phyloP scores from a whole-genome alignment of 1,140 invertebrate species.

The Anastrepha obliqua region DNA sequence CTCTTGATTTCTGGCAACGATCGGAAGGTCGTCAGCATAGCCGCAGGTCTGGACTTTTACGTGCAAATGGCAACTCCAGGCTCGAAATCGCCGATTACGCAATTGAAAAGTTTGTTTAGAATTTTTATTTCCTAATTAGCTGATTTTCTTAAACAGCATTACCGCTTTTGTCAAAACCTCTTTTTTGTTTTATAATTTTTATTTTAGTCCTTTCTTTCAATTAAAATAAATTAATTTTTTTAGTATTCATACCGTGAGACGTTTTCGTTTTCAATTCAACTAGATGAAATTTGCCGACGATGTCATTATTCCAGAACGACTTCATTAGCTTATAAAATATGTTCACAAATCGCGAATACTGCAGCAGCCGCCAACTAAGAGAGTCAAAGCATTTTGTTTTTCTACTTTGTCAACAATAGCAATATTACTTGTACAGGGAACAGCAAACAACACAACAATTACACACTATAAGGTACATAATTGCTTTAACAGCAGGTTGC shows the following conservation, averaged over 20 bases:
- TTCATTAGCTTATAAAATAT: neutral
- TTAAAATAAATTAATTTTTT: too few relatives aligned
- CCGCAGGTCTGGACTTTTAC: too few relatives aligned
- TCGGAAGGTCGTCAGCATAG: too few relatives aligned
- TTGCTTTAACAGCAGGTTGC: conserved; percentile 34
- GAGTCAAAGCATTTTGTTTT: neutral
- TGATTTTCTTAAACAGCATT: too few relatives aligned
- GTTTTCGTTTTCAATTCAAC: neutral
- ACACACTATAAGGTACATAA: neutral
- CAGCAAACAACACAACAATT: conserved; percentile 1
- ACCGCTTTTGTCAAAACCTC: too few relatives aligned
- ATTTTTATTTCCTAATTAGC: too few relatives aligned
- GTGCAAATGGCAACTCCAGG: too few relatives aligned
- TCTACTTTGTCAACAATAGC: neutral
- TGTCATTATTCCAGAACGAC: neutral
- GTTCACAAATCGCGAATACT: neutral
- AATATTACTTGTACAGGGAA: neutral
- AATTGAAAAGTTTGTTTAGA: too few relatives aligned
- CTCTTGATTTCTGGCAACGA: too few relatives aligned
- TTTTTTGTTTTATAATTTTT: too few relatives aligned
- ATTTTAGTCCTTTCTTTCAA: too few relatives aligned
- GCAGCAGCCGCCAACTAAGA: neutral
- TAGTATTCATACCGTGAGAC: neutral
- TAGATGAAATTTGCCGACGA: neutral
- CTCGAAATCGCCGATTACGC: too few relatives aligned